Evolutionary conservation across 2,888 invertebrate species (phyloP).

Genomic region (Tetanocera ferruginea): DNA sequence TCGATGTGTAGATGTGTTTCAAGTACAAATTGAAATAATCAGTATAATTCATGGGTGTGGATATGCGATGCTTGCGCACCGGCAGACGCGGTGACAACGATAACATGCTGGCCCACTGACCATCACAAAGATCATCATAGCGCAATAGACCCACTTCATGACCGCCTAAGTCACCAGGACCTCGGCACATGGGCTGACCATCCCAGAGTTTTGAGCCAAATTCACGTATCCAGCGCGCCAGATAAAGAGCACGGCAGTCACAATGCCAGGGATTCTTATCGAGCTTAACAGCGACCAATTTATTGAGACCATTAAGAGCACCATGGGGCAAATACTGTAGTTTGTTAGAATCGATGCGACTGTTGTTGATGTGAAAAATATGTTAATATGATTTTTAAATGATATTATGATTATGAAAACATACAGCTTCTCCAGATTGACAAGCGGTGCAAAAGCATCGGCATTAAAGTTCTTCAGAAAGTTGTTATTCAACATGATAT

Average conservation of each 20-base stretch:
- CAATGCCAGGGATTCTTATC: slow-evolving; percentile 78
- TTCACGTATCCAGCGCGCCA: slow-evolving; percentile 74
- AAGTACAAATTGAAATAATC: slow-evolving; percentile 68
- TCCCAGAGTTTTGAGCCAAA: slow-evolving; percentile 71
- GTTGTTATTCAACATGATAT: slow-evolving; percentile 76
- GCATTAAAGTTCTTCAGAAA: slow-evolving; percentile 70
- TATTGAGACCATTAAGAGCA: slow-evolving; percentile 72
- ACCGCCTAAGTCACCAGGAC: slow-evolving; percentile 72
- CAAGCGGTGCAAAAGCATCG: slow-evolving; percentile 69
- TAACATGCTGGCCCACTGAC: slow-evolving; percentile 80
- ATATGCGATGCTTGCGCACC: slow-evolving; percentile 66
- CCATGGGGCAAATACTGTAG: slow-evolving; percentile 75
- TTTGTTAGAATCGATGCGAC: slow-evolving; percentile 75
- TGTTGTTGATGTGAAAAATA: slow-evolving; percentile 54
- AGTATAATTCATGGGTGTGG: slow-evolving; percentile 67
- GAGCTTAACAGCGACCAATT: slow-evolving; percentile 74
- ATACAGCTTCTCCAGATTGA: slow-evolving; percentile 71
- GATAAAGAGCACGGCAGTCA: slow-evolving; percentile 76
- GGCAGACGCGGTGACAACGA: slow-evolving; percentile 68
- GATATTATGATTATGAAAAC: slow-evolving; percentile 50
- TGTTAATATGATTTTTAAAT: no score
- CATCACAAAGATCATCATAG: slow-evolving; percentile 79
- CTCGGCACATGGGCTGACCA: slow-evolving; percentile 72
- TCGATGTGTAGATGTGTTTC: slow-evolving; percentile 64
- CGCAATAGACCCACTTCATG: slow-evolving; percentile 71